Conservation (phyloP, 2,113 vertebrate species). For the Gopherus flavomarginatus region DNA sequence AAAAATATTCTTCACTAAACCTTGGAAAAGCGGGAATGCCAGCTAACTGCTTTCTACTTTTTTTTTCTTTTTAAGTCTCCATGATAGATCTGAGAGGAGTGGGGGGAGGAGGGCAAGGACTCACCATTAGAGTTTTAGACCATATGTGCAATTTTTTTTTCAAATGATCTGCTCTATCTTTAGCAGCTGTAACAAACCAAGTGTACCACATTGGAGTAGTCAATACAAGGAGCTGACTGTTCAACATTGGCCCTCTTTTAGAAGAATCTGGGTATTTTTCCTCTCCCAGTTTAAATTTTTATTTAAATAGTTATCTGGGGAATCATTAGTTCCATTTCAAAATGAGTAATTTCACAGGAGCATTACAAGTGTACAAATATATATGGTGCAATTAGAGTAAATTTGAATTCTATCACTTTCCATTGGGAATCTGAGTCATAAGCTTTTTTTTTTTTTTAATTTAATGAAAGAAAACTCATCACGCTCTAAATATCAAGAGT, state of each 20-base stretch:
- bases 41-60: neutral
- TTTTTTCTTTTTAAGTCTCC: neutral
- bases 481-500: neutral
- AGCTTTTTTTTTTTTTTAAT: conserved; percentile 3
- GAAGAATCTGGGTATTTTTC: neutral
- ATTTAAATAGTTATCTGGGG: conserved; percentile 1
- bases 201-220: neutral
- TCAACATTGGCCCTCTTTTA: neutral
- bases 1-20: neutral
- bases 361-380: neutral
- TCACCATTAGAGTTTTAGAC: neutral
- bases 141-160: neutral
- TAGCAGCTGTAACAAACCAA: neutral
- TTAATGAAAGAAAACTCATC: neutral
- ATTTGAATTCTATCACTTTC: neutral
- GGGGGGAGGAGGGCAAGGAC: neutral
- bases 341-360: conserved; percentile 31
- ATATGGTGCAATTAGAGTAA: conserved; percentile 8
- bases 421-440: neutral
- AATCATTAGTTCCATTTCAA: conserved; percentile 17
- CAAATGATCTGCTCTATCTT: neutral
- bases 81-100: rapidly evolving
- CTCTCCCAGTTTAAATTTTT: neutral
- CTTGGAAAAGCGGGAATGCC: neutral
- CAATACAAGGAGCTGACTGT: neutral